A percentile compares a stretch with the other conserved stretches of the same genome.
These are phyloP conservation scores for Andrena marginata DNA, from an alignment of 2,888 invertebrate species.

Conservation along the genomic window DNA sequence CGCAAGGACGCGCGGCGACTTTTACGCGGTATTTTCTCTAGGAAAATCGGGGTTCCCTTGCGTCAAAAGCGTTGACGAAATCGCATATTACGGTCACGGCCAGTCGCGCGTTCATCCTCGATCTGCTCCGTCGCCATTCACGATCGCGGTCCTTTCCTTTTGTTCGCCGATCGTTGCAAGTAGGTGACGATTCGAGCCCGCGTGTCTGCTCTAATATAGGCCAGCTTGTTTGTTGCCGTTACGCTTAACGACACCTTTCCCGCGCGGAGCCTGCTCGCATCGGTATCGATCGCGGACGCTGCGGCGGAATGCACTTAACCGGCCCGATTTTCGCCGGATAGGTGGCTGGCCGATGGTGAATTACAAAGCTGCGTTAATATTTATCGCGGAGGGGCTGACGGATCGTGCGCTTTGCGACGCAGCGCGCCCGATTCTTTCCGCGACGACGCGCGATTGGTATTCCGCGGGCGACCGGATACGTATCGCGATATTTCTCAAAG, in stretches of 20 bases:
- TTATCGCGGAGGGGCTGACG: constrained; percentile 14
- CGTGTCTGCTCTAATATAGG: constrained; percentile 50
- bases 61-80: constrained; percentile 46
- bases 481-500: constrained; percentile 52
- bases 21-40: neutral
- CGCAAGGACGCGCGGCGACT: neutral
- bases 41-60: neutral
- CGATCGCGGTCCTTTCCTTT: constrained; percentile 61
- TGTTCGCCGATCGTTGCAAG: constrained; percentile 51
- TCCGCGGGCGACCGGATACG: constrained; percentile 50
- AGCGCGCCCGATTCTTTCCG: constrained; percentile 7
- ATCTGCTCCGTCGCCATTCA: constrained; percentile 70
- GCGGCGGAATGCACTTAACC: neutral
- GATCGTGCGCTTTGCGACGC: neutral
- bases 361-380: constrained; percentile 15
- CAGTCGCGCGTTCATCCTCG: constrained; percentile 72
- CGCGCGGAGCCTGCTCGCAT: neutral
- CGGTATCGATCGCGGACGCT: constrained; percentile 9
- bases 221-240: constrained; percentile 44
- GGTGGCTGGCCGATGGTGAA: neutral
- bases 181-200: constrained; percentile 32
- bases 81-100: constrained; percentile 63
- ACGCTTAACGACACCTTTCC: neutral
- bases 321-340: neutral
- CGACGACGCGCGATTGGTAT: constrained; percentile 24